These are phyloP conservation scores for Sminthopsis crassicaudata DNA, from an alignment of 2,113 vertebrate genomes.

Conservation along the genomic window DNA sequence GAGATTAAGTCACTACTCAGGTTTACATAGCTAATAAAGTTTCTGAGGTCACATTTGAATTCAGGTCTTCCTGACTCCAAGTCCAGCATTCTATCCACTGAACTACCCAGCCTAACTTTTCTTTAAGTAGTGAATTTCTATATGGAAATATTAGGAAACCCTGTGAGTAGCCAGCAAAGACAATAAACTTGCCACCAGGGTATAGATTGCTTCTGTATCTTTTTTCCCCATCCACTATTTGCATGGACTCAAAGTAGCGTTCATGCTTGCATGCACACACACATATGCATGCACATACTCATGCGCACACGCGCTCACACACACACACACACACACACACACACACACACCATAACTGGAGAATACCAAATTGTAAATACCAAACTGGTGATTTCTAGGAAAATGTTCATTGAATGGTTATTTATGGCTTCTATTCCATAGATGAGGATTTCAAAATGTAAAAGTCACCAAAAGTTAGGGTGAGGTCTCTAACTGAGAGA, in stretches of 20 bases:
- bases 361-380: not conserved
- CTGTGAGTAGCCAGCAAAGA: not conserved
- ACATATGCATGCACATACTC: not conserved
- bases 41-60: not conserved
- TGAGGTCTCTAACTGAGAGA: not conserved
- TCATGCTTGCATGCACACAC: not conserved
- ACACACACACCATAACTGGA: not conserved
- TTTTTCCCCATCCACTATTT: not conserved
- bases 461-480: not conserved
- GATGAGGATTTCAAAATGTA: not conserved
- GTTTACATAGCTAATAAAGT: not conserved
- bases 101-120: not conserved
- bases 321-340: not conserved
- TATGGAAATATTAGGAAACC: not conserved
- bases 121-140: not conserved
- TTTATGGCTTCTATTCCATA: not conserved
- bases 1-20: not conserved
- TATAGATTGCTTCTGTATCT: not conserved
- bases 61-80: not conserved
- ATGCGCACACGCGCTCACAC: not conserved
- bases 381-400: not conserved
- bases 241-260: not conserved
- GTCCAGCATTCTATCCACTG: not conserved
- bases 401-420: not conserved
- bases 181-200: not conserved